Base-by-base conservation (phyloP, 2,113 vertebrate species). In the Tetrao urogallus region DNA sequence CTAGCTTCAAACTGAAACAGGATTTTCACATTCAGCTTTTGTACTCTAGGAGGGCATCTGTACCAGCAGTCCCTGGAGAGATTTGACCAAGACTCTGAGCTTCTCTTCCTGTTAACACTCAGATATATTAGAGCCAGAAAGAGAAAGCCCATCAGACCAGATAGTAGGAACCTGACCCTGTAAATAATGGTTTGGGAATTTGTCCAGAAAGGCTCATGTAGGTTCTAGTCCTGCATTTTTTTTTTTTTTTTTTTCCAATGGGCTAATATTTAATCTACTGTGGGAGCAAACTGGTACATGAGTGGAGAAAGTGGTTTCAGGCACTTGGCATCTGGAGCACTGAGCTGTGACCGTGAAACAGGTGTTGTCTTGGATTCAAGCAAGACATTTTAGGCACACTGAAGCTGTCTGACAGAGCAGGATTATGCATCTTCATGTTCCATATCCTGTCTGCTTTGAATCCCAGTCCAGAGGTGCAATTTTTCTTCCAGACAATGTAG, bases 21-120 rank as follows among this genome's bases (percentile, higher is more conserved):
- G n/a, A 77, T 83, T 90, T 90, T 92, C 86, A 50, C 60, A 81
- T 83, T 32, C 73, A 90, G 92, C 69, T 81, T 92, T 93, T 92
- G 73, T 86, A 52, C 88, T 74, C 65, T 77, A 73, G 69, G 27
- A 92, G 40, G 72, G 64, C 88, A 79, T 93, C 67, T 86, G 69
- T 63, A 77, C 69, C 0, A 18, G 61, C 47, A 63, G 72, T 86
- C 69, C 91, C 83, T 88, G 83, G 76, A 58, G 89, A 83, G 86
- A 88, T 86, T 57, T 83, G 88, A 76, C 88, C 90, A 82, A 57
- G 48, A 52, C 64, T 95, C 64, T 95, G 91, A 88, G 34, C 36
- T 92, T 77, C 56, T 60, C 60, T 82, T 93, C 10, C 60, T 92
- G 27, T 92, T 93, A 71, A 86, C 89, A 64, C 38, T 50, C 73